A percentile compares a stretch with the other conserved stretches of the same genome.
Conservation (phyloP, 92 coral and sea anemone species). For the Palythoa caribaeorum region DNA sequence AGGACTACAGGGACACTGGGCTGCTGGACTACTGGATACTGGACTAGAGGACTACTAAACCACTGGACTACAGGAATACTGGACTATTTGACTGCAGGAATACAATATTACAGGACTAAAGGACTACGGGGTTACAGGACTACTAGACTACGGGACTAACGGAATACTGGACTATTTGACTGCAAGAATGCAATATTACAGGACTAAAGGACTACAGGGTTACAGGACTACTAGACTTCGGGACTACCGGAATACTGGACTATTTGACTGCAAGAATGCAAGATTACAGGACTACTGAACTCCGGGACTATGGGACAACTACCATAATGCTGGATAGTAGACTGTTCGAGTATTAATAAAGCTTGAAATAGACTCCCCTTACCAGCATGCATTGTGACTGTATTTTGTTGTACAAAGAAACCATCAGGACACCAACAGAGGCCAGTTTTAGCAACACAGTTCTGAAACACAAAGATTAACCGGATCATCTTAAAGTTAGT, state of each 20-base stretch:
- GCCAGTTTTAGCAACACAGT: constrained; percentile 84
- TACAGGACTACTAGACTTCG: not conserved
- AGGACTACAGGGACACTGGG: no score
- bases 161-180: not conserved
- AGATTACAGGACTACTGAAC: not conserved
- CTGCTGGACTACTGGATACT: no score
- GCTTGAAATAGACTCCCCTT: not conserved
- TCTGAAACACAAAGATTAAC: constrained; percentile 50
- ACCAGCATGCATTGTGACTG: constrained; percentile 83
- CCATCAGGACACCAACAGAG: constrained; percentile 78
- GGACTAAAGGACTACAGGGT: not conserved
- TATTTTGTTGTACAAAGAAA: constrained; percentile 77
- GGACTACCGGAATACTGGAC: not conserved
- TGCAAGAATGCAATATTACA: not conserved
- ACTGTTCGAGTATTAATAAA: not conserved
- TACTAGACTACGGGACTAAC: not conserved
- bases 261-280: not conserved
- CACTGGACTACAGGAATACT: no score
- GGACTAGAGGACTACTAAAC: no score
- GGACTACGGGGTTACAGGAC: not conserved
- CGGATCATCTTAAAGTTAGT: no score
- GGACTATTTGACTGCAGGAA: no score
- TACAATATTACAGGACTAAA: not conserved
- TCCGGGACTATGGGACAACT: not conserved
- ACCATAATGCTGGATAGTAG: no score